Evolutionary conservation across 2,888 invertebrate species (phyloP), one percentile per base, ranked within the genome.

Genomic region (Plagodis pulveraria): DNA sequence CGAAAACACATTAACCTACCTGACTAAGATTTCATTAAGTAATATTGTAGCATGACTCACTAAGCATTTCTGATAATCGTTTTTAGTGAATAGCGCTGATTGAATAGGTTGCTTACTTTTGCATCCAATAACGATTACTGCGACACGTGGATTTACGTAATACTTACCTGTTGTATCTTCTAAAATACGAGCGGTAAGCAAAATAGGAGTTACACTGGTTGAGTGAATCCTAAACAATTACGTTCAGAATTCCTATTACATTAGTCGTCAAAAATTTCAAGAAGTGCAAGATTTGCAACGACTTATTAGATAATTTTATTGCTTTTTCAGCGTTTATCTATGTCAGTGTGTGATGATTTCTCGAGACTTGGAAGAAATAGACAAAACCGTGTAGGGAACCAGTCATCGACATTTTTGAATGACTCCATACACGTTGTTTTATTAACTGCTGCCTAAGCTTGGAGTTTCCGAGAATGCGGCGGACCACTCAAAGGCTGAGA

Each of bases 391-490:
- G 43, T 41, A 48, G 11, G 5, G 43, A 11, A 55, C 44, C 66
- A 70, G 68, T 74, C 80, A 81, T 83, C 78, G 72, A 85, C 81
- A 86, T 87, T 84, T 87, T 78, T 83, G 84, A 89, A 86, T 55
- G 46, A 60, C 22, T 55, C 44, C 12, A 47, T 51, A 47, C 43
- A 42, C 50, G 12, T 8, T 34, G 5, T 12, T 35, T 9, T 43
- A 47, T 5, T 36, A 44, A 54, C 58, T 60, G 45, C 42, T 52
- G 22, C 89, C 84, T 84, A 85, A 87, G 85, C 83, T 78, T 71
- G 75, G 77, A 71, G 74, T 78, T 88, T 84, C 87, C 75, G 72
- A 88, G 90, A 89, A 89, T 73, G 86, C 89, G 86, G 88, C 84
- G 72, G 79, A 77, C 65, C 72, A 68, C 78, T 85, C 87, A 89